These are phyloP conservation scores for Rotaria magnacalcarata DNA, from an alignment of 2,888 invertebrate genomes.

Conservation along the genomic window DNA sequence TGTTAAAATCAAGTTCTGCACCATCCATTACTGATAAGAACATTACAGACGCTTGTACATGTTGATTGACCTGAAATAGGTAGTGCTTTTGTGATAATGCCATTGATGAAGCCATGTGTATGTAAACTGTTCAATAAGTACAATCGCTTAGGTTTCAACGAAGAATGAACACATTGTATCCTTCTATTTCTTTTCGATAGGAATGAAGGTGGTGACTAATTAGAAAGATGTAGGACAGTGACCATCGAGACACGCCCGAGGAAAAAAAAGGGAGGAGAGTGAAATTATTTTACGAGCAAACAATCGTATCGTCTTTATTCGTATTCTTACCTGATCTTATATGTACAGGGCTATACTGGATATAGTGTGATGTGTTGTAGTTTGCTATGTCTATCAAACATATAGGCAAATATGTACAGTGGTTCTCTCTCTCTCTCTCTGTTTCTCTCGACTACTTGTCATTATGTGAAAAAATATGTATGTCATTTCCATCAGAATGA, in stretches of 20 bases:
- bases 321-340: not conserved
- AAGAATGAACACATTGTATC: not conserved
- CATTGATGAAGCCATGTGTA: not conserved
- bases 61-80: conserved; percentile 33
- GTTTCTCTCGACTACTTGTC: not conserved
- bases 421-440: not conserved
- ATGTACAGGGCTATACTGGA: not conserved
- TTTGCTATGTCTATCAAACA: not conserved
- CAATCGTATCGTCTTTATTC: not conserved
- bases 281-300: not conserved
- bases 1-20: not conserved
- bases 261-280: not conserved
- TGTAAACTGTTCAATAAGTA: not conserved
- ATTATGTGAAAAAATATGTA: not conserved
- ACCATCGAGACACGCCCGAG: not conserved
- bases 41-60: conserved; percentile 32
- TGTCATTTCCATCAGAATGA: not conserved
- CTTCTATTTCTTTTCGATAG: not conserved
- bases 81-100: not conserved
- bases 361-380: not conserved
- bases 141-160: not conserved
- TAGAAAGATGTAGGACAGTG: not conserved
- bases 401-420: conserved; percentile 9
- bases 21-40: conserved; percentile 24
- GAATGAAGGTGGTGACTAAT: not conserved